These are phyloP conservation scores for Malurus splendens DNA, from an alignment of 2,797 vertebrate genomes.

Conservation along the genomic window DNA sequence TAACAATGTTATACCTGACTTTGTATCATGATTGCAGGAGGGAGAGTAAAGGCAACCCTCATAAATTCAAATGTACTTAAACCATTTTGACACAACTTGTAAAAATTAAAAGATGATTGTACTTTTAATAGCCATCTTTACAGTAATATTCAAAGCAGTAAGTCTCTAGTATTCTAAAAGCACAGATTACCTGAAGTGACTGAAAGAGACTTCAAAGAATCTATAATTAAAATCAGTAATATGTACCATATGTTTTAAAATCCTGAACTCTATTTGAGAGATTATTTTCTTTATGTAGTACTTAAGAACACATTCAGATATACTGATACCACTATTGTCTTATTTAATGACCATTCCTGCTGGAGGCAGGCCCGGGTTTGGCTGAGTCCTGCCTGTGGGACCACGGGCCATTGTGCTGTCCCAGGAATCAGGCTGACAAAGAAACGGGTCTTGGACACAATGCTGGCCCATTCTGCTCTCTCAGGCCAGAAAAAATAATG, in stretches of 20 bases:
- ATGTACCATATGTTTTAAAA: accelerated
- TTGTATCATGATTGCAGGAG: not conserved
- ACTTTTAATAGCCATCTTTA: not conserved
- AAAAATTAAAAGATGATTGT: slow-evolving; percentile 6
- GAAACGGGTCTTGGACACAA: not conserved
- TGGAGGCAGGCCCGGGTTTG: not conserved
- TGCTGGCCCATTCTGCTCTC: not conserved
- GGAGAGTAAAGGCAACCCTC: not conserved
- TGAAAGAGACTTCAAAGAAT: slow-evolving; percentile 44
- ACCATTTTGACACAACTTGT: not conserved
- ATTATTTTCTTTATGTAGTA: slow-evolving; percentile 9
- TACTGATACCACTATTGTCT: slow-evolving; percentile 8
- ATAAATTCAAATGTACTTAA: slow-evolving; percentile 2
- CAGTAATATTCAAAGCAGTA: slow-evolving; percentile 8
- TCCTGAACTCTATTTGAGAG: not conserved
- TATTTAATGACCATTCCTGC: not conserved
- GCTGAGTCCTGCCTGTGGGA: not conserved
- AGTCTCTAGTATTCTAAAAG: not conserved
- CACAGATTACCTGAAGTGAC: slow-evolving; percentile 4
- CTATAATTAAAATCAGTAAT: slow-evolving; percentile 56
- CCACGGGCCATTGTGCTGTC: not conserved
- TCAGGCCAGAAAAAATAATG: not conserved
- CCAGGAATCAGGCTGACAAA: not conserved
- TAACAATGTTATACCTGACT: not conserved
- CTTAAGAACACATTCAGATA: not conserved